Evolutionary conservation across 64 coral and sea anemone genomes (phyloP), one percentile per base, ranked within the genome.

Genomic region (Anthopleura sola): DNA sequence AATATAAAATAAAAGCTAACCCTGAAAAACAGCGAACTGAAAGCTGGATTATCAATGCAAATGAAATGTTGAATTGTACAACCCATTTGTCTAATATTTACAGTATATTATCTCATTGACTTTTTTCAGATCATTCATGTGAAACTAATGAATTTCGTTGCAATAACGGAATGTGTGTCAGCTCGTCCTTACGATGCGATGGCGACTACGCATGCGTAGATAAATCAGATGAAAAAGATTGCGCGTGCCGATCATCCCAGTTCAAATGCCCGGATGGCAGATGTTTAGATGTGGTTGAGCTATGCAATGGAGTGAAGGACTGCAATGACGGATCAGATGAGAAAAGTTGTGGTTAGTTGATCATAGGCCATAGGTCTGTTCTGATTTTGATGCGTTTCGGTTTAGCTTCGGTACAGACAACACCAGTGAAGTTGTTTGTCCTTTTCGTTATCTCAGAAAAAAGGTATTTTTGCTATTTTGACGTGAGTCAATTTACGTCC

Each of bases 271-370:
- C 77, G 21, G 48, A 53, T 20, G 92, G 92, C 2, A 48, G 17
- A 60, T 94, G 92, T 74, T 33, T 94, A 57, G 60, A 90, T 49
- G 78, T 90, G 6, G 83, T 33, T 33, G 81, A 90, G 54, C 40
- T 94, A 53, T 94, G 92, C 86, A 82, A 94, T 36, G 88, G 64
- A 13, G 38, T 76, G 0, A 82, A 82, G 19, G 78, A 94, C 60
- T 94, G 92, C 36, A 44, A 40, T 12, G 92, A 94, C 5, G 84
- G 92, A 50, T 86, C 88, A 2, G 92, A 94, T 34, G 92, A 94
- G 55, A 37, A 78, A 57, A 85, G 66, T 5, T 94, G 92, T n/a
- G 79, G 92, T 94, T 49, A 90, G 92, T 85, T 66, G 60, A 66
- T 71, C 21, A 29, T 8, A 31, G n/a, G 62, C 38, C 19, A 13